Evolutionary conservation across 2,888 invertebrate species (phyloP), one percentile per base, ranked within the genome.

Genomic region (Thymelicus sylvestris): DNA sequence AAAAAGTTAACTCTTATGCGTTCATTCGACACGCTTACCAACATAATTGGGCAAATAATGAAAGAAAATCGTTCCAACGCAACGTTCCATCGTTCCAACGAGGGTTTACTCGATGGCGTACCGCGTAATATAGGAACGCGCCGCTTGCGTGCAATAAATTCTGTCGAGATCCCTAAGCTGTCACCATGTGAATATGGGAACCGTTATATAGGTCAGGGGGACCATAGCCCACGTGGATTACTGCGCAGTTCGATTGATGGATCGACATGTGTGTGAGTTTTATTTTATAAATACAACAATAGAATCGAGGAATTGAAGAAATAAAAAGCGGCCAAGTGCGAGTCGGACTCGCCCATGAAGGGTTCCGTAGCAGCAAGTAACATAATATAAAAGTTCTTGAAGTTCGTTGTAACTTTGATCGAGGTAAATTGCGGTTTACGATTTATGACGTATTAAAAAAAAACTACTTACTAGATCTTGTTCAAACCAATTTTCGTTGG

Each of bases 201-300:
- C 76, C 74, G 63, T 69, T 66, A 83, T 77, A 66, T 84, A 78
- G 85, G 85, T 78, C 85, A 83, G 75, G 79, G 80, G 80, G 77
- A 73, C 75, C 67, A 73, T 71, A 69, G 55, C 74, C 80, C 84
- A 84, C 84, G 84, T 83, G 84, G 79, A 78, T 72, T 65, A 74
- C 74, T 85, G 72, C 86, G 86, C 80, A 83, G 81, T 83, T 80
- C 78, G 75, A 77, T 77, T 79, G 67, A 67, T 62, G 67, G n/a
- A 52, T 67, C 52, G 67, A 67, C 52, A 31, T 52, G 31, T 67
- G 48, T 60, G 60, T 10, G n/a, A 15, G 7, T n/a, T 52, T 50
- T 65, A 41, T 41, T 52, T 44, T 12, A 12, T 44, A 12, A 10
- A 44, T 44, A 12, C 44, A 12, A 10, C 44, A 44, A 44, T 44